Percentiles rank a stretch among this genome's conserved stretches.
These are phyloP conservation scores for Notodonta ziczac DNA, from an alignment of 2,888 invertebrate species.

Conservation along the genomic window DNA sequence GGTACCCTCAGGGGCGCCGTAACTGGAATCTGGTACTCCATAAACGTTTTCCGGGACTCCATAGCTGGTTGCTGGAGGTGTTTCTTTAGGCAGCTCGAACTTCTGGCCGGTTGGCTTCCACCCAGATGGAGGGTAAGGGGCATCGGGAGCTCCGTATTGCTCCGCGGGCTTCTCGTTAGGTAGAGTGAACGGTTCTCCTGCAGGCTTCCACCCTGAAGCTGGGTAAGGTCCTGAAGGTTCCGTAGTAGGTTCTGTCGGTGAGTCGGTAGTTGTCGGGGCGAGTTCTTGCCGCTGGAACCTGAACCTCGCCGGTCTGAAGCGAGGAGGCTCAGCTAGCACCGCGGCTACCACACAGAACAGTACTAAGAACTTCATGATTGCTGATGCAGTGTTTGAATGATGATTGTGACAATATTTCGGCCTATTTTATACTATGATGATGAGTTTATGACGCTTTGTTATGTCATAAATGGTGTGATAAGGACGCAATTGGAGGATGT, in stretches of 20 bases:
- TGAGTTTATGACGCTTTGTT: constrained; percentile 70
- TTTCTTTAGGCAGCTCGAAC: constrained; percentile 67
- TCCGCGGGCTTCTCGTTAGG: constrained; percentile 57
- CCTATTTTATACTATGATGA: constrained; percentile 58
- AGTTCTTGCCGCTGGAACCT: constrained; percentile 74
- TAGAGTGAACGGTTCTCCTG: constrained; percentile 63
- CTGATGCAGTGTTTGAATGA: constrained; percentile 45
- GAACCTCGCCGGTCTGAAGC: constrained; percentile 76
- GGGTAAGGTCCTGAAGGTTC: constrained; percentile 63
- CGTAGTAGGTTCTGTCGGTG: constrained; percentile 66
- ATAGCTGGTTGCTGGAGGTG: constrained; percentile 58
- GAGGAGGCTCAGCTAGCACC: constrained; percentile 73
- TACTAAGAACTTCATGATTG: constrained; percentile 68
- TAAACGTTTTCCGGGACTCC: constrained; percentile 62
- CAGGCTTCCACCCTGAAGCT: constrained; percentile 72
- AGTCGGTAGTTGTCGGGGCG: constrained; percentile 73
- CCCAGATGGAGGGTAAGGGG: constrained; percentile 71
- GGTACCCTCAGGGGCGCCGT: constrained; percentile 59
- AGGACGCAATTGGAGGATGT: constrained; percentile 57
- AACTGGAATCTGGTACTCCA: constrained; percentile 62
- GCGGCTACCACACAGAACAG: constrained; percentile 56
- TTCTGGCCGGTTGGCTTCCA: constrained; percentile 73
- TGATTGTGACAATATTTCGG: constrained; percentile 38
- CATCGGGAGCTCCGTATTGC: constrained; percentile 43
- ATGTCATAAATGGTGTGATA: constrained; percentile 63